Evolutionary conservation across 2,888 invertebrate genomes (phyloP), one percentile per base, ranked within the genome.

Genomic region (Megalurothrips usitatus): DNA sequence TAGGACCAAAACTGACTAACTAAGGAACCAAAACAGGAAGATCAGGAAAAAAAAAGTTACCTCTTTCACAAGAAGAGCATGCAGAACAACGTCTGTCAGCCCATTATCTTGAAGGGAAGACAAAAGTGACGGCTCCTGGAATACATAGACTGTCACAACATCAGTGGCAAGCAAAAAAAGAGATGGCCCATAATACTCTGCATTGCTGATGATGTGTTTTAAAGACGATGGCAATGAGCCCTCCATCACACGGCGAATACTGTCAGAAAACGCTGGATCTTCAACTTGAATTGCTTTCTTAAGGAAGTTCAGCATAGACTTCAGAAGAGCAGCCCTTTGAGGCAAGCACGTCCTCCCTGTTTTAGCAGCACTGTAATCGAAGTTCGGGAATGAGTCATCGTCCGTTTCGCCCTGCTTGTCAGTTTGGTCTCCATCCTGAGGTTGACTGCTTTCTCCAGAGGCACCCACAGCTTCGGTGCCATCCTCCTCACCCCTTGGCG

Each of bases 171-270:
- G 87, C 52, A 95, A 88, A 87, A 96, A 96, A 80, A 96, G 87
- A 0, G 95, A 95, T 17, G 95, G 93, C 0, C 96, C 96, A 86
- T 96, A 96, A 86, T 95, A 96, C 85, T 96, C 95, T 0, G 95
- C 94, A 88, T 96, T 96, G 83, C 94, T 94, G 83, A 96, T 94
- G 49, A 96, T 94, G 85, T 93, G 93, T 84, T 94, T 93, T 82
- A 96, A 86, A 0, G 94, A 94, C 79, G 91, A 90, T 0, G 96
- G 95, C 82, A 96, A 87, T 34, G 93, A 92, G 1, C 94, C 94
- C 86, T 96, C 95, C 95, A 96, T 96, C 47, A 96, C 91, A 85
- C 94, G 94, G 78, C 95, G 89, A 85, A 94, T 94, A 84, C 92
- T 93, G 85, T 94, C 94, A 0, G 94, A 91, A 86, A 95, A 94